Conservation (phyloP, 1,140 invertebrate species). For the Dufourea novaeangliae region DNA sequence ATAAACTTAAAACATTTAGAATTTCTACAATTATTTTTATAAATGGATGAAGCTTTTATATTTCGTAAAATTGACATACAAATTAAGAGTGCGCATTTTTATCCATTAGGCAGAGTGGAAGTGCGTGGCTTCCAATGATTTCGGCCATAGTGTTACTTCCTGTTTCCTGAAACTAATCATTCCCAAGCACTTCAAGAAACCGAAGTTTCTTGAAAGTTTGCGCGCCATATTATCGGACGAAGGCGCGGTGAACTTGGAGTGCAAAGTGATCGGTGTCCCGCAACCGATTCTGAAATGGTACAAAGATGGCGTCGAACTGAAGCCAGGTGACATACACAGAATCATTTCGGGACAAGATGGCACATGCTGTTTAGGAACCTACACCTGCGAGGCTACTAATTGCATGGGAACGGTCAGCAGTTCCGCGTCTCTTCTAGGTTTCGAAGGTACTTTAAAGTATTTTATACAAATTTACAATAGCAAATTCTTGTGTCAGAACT, state of each 20-base stretch:
- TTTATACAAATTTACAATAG: neutral
- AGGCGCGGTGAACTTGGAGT: slow-evolving; percentile 94
- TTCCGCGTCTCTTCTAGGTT: slow-evolving; percentile 92
- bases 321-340: slow-evolving; percentile 94
- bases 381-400: slow-evolving; percentile 95
- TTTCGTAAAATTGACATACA: too few species aligned
- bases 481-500: too few species aligned
- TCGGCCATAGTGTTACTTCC: slow-evolving; percentile 92
- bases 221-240: slow-evolving; percentile 92
- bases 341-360: slow-evolving; percentile 95
- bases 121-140: slow-evolving; percentile 93
- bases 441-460: slow-evolving; percentile 86
- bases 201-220: slow-evolving; percentile 92
- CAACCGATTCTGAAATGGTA: slow-evolving; percentile 94
- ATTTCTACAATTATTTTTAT: too few species aligned
- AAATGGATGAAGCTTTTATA: too few species aligned
- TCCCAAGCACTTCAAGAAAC: slow-evolving; percentile 93
- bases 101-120: slow-evolving; percentile 94
- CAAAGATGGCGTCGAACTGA: slow-evolving; percentile 93
- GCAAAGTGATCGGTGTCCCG: slow-evolving; percentile 96
- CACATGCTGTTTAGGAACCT: slow-evolving; percentile 94
- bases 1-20: too few species aligned
- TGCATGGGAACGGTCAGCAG: slow-evolving; percentile 95
- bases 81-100: too few species aligned
- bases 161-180: slow-evolving; percentile 92